A percentile compares a stretch with the other conserved stretches of the same genome.
phyloP scores from a whole-genome alignment of 2,888 invertebrate species.

The Clunio marinus region DNA sequence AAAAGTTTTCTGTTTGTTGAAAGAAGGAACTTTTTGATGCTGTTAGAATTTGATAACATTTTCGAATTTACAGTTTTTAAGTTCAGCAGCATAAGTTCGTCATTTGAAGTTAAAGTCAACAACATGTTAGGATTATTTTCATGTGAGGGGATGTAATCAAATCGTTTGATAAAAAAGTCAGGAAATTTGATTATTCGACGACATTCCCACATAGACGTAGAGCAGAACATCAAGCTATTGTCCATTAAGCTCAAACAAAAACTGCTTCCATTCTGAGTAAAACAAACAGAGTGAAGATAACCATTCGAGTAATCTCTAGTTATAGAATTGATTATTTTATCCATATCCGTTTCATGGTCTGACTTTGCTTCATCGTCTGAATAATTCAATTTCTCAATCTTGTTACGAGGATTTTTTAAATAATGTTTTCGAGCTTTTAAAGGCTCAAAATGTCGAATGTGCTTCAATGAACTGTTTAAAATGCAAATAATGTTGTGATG shows the following conservation, averaged over 20 bases:
- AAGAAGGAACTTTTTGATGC: background rate
- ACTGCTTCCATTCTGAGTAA: constrained; percentile 10
- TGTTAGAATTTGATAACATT: constrained; percentile 13
- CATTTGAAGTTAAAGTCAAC: constrained; percentile 29
- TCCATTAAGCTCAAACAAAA: background rate
- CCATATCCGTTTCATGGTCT: background rate
- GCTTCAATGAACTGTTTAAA: constrained; percentile 5
- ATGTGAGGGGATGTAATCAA: background rate
- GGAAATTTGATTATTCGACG: constrained; percentile 25
- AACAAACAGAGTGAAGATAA: constrained; percentile 10
- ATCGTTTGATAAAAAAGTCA: constrained; percentile 25
- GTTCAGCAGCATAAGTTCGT: constrained; percentile 12
- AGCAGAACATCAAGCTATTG: constrained; percentile 12
- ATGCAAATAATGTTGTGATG: constrained; percentile 10
- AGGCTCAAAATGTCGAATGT: constrained; percentile 26
- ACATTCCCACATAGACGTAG: constrained; percentile 27
- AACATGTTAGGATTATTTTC: constrained; percentile 5
- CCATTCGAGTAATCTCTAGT: constrained; percentile 27
- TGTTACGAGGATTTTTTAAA: constrained; percentile 12
- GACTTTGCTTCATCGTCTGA: background rate
- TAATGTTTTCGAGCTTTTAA: constrained; percentile 13
- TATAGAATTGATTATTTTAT: constrained; percentile 23
- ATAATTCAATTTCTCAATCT: constrained; percentile 23
- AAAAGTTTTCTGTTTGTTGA: constrained; percentile 12
- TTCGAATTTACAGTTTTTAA: constrained; percentile 12